Percentiles rank a stretch among this genome's conserved stretches.
These are phyloP conservation scores for Australoheros facetus DNA, from an alignment of 2,797 vertebrate species.

Conservation along the genomic window DNA sequence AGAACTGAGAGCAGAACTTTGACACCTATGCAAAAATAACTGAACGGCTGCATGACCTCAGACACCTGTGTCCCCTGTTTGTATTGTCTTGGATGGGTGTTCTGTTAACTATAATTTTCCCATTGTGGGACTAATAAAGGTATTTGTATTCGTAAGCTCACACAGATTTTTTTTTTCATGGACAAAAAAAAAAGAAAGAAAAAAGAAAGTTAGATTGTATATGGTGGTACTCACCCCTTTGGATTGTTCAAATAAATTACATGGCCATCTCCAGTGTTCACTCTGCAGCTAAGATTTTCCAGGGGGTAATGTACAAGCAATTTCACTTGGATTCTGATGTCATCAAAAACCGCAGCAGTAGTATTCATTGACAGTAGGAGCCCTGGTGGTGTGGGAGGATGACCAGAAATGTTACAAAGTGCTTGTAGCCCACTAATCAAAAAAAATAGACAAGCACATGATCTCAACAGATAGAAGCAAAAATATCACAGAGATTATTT, in stretches of 20 bases:
- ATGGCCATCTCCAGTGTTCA: conserved; percentile 53
- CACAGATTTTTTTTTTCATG: no score
- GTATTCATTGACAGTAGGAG: conserved; percentile 27
- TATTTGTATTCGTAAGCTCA: no score
- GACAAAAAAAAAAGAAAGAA: no score
- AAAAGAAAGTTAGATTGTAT: no score
- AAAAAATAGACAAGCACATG: not conserved
- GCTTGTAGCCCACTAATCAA: not conserved
- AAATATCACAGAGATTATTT: not conserved
- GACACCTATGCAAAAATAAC: not conserved
- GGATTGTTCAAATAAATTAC: not conserved
- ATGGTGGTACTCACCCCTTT: conserved; percentile 38
- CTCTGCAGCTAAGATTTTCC: conserved; percentile 34
- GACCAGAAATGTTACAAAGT: not conserved
- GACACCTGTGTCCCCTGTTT: no score
- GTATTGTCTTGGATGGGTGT: no score
- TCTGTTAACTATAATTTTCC: no score
- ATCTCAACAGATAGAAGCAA: not conserved
- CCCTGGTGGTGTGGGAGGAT: conserved; percentile 22
- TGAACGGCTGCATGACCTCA: not conserved
- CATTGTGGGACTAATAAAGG: no score
- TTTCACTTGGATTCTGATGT: conserved; percentile 34
- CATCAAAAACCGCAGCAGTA: conserved; percentile 39
- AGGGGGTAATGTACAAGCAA: conserved; percentile 10
- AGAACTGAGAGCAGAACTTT: not conserved